phyloP scores from a whole-genome alignment of 1,140 invertebrate species.

The Apolygus lucorum region DNA sequence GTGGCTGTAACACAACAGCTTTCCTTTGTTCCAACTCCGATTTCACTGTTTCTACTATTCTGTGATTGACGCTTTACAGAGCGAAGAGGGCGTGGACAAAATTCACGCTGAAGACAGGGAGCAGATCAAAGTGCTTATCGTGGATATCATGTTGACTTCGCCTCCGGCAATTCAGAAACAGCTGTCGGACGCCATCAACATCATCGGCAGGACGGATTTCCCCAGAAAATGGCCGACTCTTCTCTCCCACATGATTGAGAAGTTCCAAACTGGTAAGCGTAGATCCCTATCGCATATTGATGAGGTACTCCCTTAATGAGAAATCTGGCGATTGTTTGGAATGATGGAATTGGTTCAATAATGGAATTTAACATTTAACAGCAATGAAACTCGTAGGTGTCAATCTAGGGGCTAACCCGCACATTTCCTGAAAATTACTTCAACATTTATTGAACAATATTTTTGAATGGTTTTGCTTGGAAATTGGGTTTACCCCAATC shows the following conservation, averaged over 20 bases:
- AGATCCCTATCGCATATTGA: not conserved
- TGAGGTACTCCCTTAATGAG: not conserved
- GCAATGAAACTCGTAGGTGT: no score
- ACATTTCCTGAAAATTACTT: no score
- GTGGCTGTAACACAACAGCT: no score
- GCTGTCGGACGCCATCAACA: conserved; percentile 89
- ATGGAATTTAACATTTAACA: no score
- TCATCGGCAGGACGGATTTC: conserved; percentile 90
- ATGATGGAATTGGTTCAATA: not conserved
- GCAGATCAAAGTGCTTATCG: conserved; percentile 76
- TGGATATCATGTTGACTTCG: conserved; percentile 85
- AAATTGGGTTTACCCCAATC: no score
- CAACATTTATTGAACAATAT: no score
- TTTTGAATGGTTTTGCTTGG: no score
- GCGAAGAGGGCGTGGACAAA: conserved; percentile 67
- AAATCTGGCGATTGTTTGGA: not conserved
- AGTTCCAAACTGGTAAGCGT: conserved; percentile 62
- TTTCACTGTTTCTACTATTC: no score
- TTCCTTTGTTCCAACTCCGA: not conserved
- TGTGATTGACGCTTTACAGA: conserved; percentile 44
- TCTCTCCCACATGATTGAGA: conserved; percentile 82
- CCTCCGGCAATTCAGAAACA: conserved; percentile 86
- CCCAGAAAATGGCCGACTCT: conserved; percentile 88
- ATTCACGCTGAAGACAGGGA: conserved; percentile 70
- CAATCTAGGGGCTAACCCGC: no score